Percentiles rank a stretch among this genome's conserved stretches.
Conservation (phyloP, 2,113 vertebrate species). For the Triplophysa rosa region DNA sequence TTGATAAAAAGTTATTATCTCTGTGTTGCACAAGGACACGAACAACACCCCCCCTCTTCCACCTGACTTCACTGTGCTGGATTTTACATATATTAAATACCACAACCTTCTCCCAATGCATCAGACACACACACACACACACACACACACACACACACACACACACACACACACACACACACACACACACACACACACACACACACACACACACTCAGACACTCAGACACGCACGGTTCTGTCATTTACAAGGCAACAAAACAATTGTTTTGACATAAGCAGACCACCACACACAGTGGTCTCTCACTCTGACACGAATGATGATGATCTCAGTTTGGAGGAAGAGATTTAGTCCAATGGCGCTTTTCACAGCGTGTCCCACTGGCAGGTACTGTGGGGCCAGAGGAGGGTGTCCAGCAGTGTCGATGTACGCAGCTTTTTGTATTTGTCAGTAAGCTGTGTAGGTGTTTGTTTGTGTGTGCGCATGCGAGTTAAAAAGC, state of each 20-base stretch:
- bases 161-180: slow-evolving; percentile 59
- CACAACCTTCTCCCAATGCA: background rate
- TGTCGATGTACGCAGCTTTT: slow-evolving; percentile 38
- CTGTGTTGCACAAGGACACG: slow-evolving; percentile 35
- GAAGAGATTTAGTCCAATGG: slow-evolving; percentile 26
- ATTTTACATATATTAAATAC: slow-evolving; percentile 4
- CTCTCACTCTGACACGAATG: slow-evolving; percentile 14
- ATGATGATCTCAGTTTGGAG: slow-evolving; percentile 23
- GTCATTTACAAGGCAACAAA: slow-evolving; percentile 54
- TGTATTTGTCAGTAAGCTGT: slow-evolving; percentile 45
- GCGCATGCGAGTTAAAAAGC: slow-evolving; percentile 51
- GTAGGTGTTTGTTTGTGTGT: slow-evolving; percentile 45
- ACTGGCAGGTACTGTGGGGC: slow-evolving; percentile 17
- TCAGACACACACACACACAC: slow-evolving; percentile 38
- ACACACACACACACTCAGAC: slow-evolving; percentile 60
- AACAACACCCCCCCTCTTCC: slow-evolving; percentile 2
- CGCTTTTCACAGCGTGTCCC: slow-evolving; percentile 10
- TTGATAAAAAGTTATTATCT: slow-evolving; percentile 41
- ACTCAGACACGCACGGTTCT: too few species aligned
- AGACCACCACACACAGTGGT: slow-evolving; percentile 29
- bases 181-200: slow-evolving; percentile 59
- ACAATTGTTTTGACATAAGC: background rate
- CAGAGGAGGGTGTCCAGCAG: slow-evolving; percentile 37
- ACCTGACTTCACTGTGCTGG: slow-evolving; percentile 2
- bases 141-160: slow-evolving; percentile 58